Base-by-base conservation (phyloP, 2,113 vertebrate species). In the Cottus gobio region DNA sequence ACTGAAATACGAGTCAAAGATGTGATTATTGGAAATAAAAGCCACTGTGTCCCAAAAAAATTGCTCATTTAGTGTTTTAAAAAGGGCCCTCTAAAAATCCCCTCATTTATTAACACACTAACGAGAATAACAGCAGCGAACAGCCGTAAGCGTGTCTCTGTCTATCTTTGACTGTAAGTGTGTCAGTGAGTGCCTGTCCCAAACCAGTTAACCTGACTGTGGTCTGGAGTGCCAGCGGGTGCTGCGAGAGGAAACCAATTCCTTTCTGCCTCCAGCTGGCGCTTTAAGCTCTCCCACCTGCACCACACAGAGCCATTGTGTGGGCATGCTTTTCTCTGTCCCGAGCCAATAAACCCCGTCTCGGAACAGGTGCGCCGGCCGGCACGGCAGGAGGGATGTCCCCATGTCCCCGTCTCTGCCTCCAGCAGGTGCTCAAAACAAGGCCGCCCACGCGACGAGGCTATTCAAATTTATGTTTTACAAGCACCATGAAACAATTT, bases 281-380 rank as follows among this genome's bases (percentile, higher is more conserved):
- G 6, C 67, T 62, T 48, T 24, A 18, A 26, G 24, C 50, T 26
- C 39, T 16, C 31, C 66, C 52, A 46, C 44, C 77, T 75, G 77
- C 50, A 36, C 70, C 12, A 60, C 70, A 48, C 75, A 52, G 58
- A 7, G 71, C 28, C 71, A 20, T 34, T 77, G 83, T 73, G 84
- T 71, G 62, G 86, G 66, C 73, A 66, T 52, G 76, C 58, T 85
- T 52, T 31, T 11, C 54, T 65, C 48, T 11, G 75, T 79, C 85
- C 77, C 12, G 7, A 70, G 85, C 86, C 83, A 82, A 82, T 73
- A 78, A 87, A 80, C 77, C 11, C 74, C 61, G 90, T 13, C 24
- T 16, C 5, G 39, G 71, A 85, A 85, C 79, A 88, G 74, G 87
- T 85, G 85, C 34, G 20, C 30, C 77, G 65, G 78, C 66, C 67